Conservation (phyloP, 2,797 vertebrate genomes). For the Platyrinchus mystaceus region DNA sequence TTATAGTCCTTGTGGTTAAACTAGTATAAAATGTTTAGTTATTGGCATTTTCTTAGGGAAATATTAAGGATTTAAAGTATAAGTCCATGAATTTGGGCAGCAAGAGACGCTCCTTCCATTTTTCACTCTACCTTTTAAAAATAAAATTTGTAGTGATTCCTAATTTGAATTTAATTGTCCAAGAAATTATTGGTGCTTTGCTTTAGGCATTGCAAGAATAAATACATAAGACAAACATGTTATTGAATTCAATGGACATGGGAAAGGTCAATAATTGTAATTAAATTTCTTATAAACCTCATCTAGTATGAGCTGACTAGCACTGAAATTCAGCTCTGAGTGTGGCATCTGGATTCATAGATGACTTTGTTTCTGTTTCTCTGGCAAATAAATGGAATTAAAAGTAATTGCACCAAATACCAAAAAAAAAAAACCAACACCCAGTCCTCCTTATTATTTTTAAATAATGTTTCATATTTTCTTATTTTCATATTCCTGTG, state of each 20-base stretch:
- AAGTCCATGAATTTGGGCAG: neutral
- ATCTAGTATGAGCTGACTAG: neutral
- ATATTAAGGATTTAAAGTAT: neutral
- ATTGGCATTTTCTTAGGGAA: neutral
- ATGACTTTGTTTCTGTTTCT: neutral
- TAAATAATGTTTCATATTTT: neutral
- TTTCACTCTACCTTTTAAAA: neutral
- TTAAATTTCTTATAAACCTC: neutral
- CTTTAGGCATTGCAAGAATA: neutral
- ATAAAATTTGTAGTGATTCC: slow-evolving; percentile 25
- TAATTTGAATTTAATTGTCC: slow-evolving; percentile 59
- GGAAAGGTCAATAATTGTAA: slow-evolving; percentile 25
- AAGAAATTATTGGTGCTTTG: neutral
- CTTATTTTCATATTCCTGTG: neutral
- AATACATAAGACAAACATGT: neutral
- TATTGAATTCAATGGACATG: neutral
- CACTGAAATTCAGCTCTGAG: neutral
- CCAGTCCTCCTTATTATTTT: neutral
- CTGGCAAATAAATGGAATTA: neutral
- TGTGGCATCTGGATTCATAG: neutral
- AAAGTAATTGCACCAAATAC: neutral
- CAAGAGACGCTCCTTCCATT: neutral
- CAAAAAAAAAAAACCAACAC: neutral
- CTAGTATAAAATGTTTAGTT: neutral
- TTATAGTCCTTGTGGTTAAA: neutral